Conservation (phyloP, 2,113 vertebrate genomes). For the Camelus dromedarius region DNA sequence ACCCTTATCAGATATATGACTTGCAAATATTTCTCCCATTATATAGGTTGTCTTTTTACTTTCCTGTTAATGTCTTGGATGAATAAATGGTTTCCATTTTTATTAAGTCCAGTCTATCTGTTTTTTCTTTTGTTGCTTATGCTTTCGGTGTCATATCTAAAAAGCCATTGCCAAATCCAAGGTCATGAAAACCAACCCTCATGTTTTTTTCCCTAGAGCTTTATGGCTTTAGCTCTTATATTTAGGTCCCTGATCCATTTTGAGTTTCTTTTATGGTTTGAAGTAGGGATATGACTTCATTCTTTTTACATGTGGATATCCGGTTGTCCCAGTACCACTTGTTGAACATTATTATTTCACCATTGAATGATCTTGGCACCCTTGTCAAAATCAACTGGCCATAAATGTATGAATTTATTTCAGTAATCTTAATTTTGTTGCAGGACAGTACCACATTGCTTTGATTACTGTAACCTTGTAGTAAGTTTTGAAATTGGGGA, state of each 20-base stretch:
- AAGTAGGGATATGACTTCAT: background rate
- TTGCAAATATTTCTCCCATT: conserved; percentile 42
- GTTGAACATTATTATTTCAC: background rate
- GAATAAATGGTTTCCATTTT: background rate
- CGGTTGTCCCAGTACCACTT: background rate
- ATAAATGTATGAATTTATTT: background rate
- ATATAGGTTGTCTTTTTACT: background rate
- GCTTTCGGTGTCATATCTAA: background rate
- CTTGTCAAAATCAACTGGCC: background rate
- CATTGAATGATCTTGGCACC: background rate
- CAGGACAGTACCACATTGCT: background rate
- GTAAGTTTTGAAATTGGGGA: background rate
- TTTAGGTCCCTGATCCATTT: background rate
- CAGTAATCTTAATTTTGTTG: background rate
- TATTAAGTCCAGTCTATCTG: background rate
- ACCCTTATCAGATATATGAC: background rate
- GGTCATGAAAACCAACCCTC: background rate
- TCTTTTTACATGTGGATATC: conserved; percentile 12
- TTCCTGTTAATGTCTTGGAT: background rate
- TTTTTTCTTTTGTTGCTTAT: background rate
- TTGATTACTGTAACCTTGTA: background rate
- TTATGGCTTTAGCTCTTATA: conserved; percentile 18
- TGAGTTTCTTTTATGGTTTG: background rate
- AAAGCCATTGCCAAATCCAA: conserved; percentile 1
- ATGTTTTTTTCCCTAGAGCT: background rate